Evolutionary conservation across 2,888 invertebrate species (phyloP).

Genomic region (Tenthredo scrophulariae): DNA sequence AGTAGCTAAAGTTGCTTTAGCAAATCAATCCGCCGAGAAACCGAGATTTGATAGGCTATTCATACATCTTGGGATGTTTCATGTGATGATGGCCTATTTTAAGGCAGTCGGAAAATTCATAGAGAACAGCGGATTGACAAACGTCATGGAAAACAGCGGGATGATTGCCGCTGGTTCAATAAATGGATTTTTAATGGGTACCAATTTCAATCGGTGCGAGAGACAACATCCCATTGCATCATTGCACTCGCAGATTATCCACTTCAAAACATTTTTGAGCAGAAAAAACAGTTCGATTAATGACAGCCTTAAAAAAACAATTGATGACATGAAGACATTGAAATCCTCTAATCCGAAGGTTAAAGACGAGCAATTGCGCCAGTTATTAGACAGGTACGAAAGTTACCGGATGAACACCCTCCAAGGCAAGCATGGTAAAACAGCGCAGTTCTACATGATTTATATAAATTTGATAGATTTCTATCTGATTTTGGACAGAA

Average conservation of each 20-base stretch:
- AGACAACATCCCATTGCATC: slow-evolving; percentile 58
- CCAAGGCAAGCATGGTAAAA: slow-evolving; percentile 10
- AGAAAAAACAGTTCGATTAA: neutral
- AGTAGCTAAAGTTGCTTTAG: slow-evolving; percentile 20
- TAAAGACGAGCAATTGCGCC: neutral
- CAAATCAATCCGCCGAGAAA: neutral
- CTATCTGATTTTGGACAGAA: neutral
- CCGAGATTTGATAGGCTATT: neutral
- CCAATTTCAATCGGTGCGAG: slow-evolving; percentile 68
- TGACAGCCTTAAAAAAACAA: too few species aligned
- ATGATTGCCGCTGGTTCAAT: slow-evolving; percentile 65
- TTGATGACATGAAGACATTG: neutral
- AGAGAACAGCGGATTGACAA: slow-evolving; percentile 61
- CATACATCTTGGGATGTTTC: slow-evolving; percentile 12
- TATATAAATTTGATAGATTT: slow-evolving; percentile 18
- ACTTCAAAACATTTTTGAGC: neutral
- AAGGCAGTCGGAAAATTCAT: slow-evolving; percentile 22
- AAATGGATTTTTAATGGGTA: slow-evolving; percentile 62
- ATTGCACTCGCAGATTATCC: neutral
- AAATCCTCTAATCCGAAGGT: neutral
- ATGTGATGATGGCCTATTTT: slow-evolving; percentile 18
- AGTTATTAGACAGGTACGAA: neutral
- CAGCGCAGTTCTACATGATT: slow-evolving; percentile 19
- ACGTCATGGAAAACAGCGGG: slow-evolving; percentile 61
- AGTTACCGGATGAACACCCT: neutral